Evolutionary conservation across 2,888 invertebrate species (phyloP), one percentile per base, ranked within the genome.

Genomic region (Xestia rhomboidea): DNA sequence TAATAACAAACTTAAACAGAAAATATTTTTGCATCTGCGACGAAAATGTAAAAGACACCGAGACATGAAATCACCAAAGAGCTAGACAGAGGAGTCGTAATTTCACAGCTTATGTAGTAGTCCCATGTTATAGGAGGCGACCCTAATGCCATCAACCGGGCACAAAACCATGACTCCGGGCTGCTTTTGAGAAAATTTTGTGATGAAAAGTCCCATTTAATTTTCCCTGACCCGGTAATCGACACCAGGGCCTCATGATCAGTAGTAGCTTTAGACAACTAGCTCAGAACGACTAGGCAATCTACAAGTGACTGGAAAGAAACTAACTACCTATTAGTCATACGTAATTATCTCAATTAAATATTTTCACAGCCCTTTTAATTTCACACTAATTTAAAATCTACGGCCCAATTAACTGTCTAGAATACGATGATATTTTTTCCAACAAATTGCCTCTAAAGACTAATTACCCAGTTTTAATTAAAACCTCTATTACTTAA

Each of bases 401-500:
- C 67, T 34, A n/a, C 77, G 41, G 8, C 15, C 49, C 49, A 64
- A 81, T 69, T 77, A 54, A 57, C 54, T 49, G 62, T 57, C 54
- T 24, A 21, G 54, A 60, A 68, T 27, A 13, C 34, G 67, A 81
- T 63, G 21, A 82, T 70, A 77, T 49, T 49, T 51, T 74, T 63
- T 67, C 15, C 44, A 70, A 38, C 49, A 68, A 77, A 82, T 71
- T 77, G 24, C 70, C 67, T 63, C 24, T 34, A 7, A 77, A 82
- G 41, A 77, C 27, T 82, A 77, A 81, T 82, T 82, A 68, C 62
- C 15, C 15, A 34, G 24, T 69, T 77, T 68, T 77, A 82, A 82
- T 81, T 41, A 81, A 38, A 77, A 49, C 27, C 27, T 44, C 2
- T 49, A 80, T 76, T 67, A 70, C 27, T 66, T 57, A 38, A 41